Percentiles rank a stretch among this genome's conserved stretches.
phyloP scores from a whole-genome alignment of 2,113 vertebrate species.

The Ivindomyrus marchei region DNA sequence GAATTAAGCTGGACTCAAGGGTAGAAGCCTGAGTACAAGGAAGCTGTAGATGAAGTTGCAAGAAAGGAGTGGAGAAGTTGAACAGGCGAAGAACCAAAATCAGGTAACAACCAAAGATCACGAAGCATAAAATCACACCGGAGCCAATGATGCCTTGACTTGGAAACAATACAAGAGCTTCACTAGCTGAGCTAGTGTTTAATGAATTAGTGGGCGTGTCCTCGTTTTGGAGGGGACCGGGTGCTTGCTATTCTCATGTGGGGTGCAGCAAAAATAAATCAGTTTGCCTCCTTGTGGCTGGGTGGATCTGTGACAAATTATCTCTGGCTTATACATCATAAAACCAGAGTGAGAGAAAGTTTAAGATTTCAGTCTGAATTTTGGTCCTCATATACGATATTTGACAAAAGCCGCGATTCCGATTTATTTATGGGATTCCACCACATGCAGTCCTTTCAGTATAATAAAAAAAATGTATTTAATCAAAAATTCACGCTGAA shows the following conservation, averaged over 20 bases:
- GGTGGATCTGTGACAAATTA: not conserved
- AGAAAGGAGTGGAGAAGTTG: not conserved
- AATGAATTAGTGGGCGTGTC: not conserved
- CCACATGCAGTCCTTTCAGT: not conserved
- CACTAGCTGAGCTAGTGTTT: not conserved
- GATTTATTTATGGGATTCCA: not conserved
- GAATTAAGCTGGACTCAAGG: not conserved
- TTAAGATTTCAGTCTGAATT: not conserved
- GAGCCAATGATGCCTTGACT: not conserved
- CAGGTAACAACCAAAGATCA: not conserved
- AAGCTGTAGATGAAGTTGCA: not conserved
- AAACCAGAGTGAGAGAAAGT: not conserved
- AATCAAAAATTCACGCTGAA: not conserved
- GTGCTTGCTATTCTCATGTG: not conserved
- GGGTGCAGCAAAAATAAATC: not conserved
- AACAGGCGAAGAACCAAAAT: not conserved
- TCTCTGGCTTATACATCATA: not conserved
- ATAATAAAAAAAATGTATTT: not conserved
- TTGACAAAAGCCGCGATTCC: not conserved
- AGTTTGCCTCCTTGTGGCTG: not conserved
- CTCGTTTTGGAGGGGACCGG: not conserved
- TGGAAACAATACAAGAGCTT: not conserved
- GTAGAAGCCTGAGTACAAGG: not conserved
- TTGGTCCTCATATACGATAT: not conserved
- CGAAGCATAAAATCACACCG: not conserved